Evolutionary conservation across 2,797 vertebrate genomes (phyloP), one percentile per base, ranked within the genome.

Genomic region (Aphelocoma californica): DNA sequence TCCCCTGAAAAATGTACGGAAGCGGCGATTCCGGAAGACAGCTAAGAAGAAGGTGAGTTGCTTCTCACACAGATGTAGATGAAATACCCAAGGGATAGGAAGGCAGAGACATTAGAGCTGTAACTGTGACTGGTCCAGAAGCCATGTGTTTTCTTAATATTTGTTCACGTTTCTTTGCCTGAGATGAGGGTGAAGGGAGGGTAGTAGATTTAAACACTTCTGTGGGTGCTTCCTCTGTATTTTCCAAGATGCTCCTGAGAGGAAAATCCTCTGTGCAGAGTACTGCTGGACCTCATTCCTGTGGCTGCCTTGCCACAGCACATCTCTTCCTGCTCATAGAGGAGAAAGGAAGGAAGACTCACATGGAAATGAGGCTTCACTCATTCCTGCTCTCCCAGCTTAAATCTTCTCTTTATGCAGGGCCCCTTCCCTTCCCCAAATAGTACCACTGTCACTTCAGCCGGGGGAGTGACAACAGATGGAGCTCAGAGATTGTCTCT

Each of bases 1-100:
- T 88, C 99, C 99, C 56, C 97, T 99, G 97, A 99, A 99, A 98
- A 99, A 99, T 73, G 99, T 99, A 14, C 98, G 99, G 91, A 99
- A 99, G 97, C 98, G 98, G 91, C 98, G 99, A 48, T 99, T 99
- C 98, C 97, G 98, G 93, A 99, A 99, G 97, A 99, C 98, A 14
- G 98, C 98, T 0, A 99, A 99, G 97, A 99, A 99, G 96, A 99
- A 99, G 99, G 99, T 98, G 93, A 96, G 96, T 81, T 78, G 54
- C 34, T 83, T 88, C 61, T 58, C 26, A 24, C 7, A 28, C 56
- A 73, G 86, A 23, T 50, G 65, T 53, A 62, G 56, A 13, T 90
- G 44, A 31, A 77, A 16, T 51, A 81, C 8, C 29, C 44, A 42
- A 51, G n/a, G 38, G n/a, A 11, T 26, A 32, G 81, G 51, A 89